phyloP scores from a whole-genome alignment of 2,113 vertebrate species.

The Brienomyrus longianalis region DNA sequence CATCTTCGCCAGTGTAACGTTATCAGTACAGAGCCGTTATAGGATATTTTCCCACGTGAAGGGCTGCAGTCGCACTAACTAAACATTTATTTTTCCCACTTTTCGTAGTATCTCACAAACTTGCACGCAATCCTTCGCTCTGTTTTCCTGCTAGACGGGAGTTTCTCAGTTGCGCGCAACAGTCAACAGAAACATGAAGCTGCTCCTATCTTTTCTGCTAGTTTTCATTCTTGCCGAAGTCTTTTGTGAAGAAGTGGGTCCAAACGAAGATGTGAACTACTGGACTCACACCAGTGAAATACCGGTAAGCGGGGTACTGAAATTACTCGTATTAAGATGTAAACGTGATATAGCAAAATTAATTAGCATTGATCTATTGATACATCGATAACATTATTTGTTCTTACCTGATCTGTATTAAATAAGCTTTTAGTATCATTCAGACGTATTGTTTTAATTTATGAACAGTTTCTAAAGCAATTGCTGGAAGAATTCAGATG shows the following conservation, averaged over 20 bases:
- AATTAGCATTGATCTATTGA: background rate
- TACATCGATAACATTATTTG: background rate
- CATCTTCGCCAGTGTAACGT: slow-evolving; percentile 22
- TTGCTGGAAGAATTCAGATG: background rate
- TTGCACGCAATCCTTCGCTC: background rate
- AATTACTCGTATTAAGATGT: background rate
- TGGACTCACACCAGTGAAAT: slow-evolving; percentile 69
- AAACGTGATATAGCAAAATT: background rate
- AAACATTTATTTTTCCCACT: background rate
- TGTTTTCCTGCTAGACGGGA: background rate
- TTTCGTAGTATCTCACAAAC: background rate
- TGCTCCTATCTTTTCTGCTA: slow-evolving; percentile 61
- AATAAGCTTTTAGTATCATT: background rate
- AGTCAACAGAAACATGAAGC: slow-evolving; percentile 66
- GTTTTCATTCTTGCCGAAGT: slow-evolving; percentile 66
- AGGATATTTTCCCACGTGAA: background rate
- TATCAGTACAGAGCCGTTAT: slow-evolving; percentile 4
- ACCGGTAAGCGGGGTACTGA: slow-evolving; percentile 63
- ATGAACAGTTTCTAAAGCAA: background rate
- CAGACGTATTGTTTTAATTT: background rate
- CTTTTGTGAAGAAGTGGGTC: slow-evolving; percentile 65
- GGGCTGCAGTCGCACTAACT: background rate
- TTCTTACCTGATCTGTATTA: background rate
- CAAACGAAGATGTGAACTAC: slow-evolving; percentile 70
- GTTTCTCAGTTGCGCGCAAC: slow-evolving; percentile 15